A percentile compares a stretch with the other conserved stretches of the same genome.
Conservation (phyloP, 2,888 invertebrate genomes). For the Syrphus vitripennis region DNA sequence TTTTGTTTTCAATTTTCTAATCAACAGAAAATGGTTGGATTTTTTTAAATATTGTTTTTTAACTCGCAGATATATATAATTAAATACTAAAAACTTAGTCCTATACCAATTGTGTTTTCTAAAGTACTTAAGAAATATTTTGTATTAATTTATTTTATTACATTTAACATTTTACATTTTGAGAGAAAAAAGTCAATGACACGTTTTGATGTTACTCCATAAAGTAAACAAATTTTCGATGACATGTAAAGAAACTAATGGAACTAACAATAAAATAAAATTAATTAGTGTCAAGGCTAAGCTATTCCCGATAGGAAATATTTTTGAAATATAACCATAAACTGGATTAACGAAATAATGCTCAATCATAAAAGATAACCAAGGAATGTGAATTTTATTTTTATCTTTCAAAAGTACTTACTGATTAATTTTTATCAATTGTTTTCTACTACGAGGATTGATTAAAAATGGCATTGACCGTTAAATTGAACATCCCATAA, state of each 20-base stretch:
- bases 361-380: not conserved
- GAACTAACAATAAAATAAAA: not conserved
- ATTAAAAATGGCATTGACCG: not conserved
- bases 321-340: not conserved
- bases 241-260: not conserved
- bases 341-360: not conserved
- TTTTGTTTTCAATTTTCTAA: too few species aligned
- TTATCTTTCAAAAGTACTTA: not conserved
- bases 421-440: not conserved
- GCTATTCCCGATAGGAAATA: not conserved
- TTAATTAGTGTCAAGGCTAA: not conserved
- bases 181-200: too few species aligned
- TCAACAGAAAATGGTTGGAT: too few species aligned
- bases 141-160: too few species aligned
- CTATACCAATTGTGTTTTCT: too few species aligned
- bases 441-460: not conserved
- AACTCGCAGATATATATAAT: too few species aligned
- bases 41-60: too few species aligned
- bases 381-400: not conserved
- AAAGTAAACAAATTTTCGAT: too few species aligned
- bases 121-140: too few species aligned
- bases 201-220: too few species aligned
- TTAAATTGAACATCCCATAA: not conserved
- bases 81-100: too few species aligned
- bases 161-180: too few species aligned